These are phyloP conservation scores for Drosophila cardini DNA, from an alignment of 1,140 invertebrate genomes.

Conservation along the genomic window DNA sequence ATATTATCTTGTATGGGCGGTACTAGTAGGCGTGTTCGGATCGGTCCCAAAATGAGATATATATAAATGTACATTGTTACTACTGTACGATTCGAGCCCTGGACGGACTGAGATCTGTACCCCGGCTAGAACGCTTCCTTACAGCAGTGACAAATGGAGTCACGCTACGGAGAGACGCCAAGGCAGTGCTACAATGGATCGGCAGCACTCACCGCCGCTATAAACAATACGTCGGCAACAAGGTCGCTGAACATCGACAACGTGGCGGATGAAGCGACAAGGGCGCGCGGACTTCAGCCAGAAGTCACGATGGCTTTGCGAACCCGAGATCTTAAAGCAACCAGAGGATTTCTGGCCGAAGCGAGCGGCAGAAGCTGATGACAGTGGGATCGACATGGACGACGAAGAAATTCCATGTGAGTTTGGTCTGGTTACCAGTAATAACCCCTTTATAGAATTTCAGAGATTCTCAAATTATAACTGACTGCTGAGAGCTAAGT, in stretches of 20 bases:
- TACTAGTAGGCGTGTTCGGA: no score
- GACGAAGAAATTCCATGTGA: background rate
- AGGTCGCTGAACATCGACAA: conserved; percentile 36
- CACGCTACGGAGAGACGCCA: conserved; percentile 25
- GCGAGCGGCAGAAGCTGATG: background rate
- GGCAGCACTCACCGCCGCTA: conserved; percentile 16
- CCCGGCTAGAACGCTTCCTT: no score
- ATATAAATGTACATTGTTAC: no score
- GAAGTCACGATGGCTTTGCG: background rate
- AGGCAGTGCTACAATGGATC: conserved; percentile 31
- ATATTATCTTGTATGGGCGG: no score
- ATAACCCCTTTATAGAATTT: background rate
- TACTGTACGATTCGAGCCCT: no score
- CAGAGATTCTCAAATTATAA: conserved; percentile 7
- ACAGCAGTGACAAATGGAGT: background rate
- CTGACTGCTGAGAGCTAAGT: no score
- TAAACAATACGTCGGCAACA: conserved; percentile 67
- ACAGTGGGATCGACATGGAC: background rate
- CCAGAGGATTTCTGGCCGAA: background rate
- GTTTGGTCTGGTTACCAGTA: background rate
- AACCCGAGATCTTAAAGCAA: background rate
- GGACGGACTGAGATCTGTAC: no score
- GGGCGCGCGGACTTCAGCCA: background rate
- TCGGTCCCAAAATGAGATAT: no score
- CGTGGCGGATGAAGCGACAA: background rate